Percentiles rank a stretch among this genome's conserved stretches.
Conservation (phyloP, 1,140 invertebrate species). For the Globodera rostochiensis region DNA sequence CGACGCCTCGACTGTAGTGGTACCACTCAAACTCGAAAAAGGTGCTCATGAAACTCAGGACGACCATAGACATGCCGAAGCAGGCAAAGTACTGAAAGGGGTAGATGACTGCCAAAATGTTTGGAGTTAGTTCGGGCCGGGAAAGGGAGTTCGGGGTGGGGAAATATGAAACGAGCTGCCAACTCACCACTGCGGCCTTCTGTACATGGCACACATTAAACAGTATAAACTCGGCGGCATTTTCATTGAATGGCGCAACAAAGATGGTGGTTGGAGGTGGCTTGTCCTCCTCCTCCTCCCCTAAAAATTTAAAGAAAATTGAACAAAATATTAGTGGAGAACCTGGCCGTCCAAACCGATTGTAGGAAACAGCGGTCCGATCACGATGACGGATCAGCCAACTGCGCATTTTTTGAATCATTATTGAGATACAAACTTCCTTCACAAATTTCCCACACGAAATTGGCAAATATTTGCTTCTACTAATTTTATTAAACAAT, state of each 20-base stretch:
- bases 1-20: slow-evolving; percentile 56
- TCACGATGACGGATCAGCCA: slow-evolving; percentile 49
- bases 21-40: slow-evolving; percentile 66
- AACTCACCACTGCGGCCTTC: slow-evolving; percentile 52
- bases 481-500: too few relatives aligned
- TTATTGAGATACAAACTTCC: not conserved
- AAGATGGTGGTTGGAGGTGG: slow-evolving; percentile 56
- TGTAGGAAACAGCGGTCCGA: slow-evolving; percentile 47
- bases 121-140: too few relatives aligned
- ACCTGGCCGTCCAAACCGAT: slow-evolving; percentile 51
- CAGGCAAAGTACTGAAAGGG: slow-evolving; percentile 55
- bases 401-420: slow-evolving; percentile 46
- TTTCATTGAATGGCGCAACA: slow-evolving; percentile 60
- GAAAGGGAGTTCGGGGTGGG: too few relatives aligned
- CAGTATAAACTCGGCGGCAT: slow-evolving; percentile 48
- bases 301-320: slow-evolving; percentile 24
- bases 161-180: too few relatives aligned
- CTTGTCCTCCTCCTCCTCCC: slow-evolving; percentile 55
- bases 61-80: slow-evolving; percentile 57
- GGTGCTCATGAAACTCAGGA: slow-evolving; percentile 55
- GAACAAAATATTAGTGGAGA: not conserved
- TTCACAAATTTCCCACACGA: not conserved
- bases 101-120: not conserved
- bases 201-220: slow-evolving; percentile 54
- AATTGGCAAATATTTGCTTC: not conserved